These are phyloP conservation scores for Gastrophysa polygoni DNA, from an alignment of 2,888 invertebrate genomes.

Conservation along the genomic window DNA sequence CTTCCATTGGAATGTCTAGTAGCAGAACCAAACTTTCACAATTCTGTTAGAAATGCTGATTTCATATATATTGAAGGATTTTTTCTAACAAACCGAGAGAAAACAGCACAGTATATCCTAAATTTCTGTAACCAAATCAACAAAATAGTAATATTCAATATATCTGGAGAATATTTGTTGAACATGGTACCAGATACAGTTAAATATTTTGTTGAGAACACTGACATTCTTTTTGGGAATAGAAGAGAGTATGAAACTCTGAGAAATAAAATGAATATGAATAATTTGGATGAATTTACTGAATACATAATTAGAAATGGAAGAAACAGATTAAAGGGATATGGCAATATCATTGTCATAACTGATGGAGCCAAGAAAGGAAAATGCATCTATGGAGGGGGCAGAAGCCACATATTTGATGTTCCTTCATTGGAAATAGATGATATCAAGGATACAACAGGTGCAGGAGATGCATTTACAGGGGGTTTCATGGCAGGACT, in stretches of 20 bases:
- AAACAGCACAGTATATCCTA: slow-evolving; percentile 58
- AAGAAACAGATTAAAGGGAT: slow-evolving; percentile 26
- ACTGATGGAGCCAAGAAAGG: slow-evolving; percentile 68
- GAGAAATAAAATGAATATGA: slow-evolving; percentile 47
- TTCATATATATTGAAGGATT: slow-evolving; percentile 65
- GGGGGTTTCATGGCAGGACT: slow-evolving; percentile 64
- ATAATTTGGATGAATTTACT: slow-evolving; percentile 32
- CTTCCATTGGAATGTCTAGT: slow-evolving; percentile 53
- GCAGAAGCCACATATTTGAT: slow-evolving; percentile 38
- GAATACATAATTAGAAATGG: slow-evolving; percentile 24
- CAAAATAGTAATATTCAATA: slow-evolving; percentile 61
- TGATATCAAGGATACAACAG: slow-evolving; percentile 63
- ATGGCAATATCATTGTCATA: slow-evolving; percentile 64
- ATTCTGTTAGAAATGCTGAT: slow-evolving; percentile 43
- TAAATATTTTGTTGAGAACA: slow-evolving; percentile 56
- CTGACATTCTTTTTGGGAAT: slow-evolving; percentile 65
- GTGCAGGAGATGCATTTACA: slow-evolving; percentile 67
- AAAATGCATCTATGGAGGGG: slow-evolving; percentile 55
- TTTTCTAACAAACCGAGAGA: slow-evolving; percentile 62
- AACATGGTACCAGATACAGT: slow-evolving; percentile 55
- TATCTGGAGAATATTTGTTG: slow-evolving; percentile 64
- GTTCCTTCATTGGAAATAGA: slow-evolving; percentile 56
- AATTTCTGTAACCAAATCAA: slow-evolving; percentile 53
- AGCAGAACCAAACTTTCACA: slow-evolving; percentile 33
- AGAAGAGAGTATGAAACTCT: slow-evolving; percentile 61